A percentile compares a stretch with the other conserved stretches of the same genome.
Evolutionary conservation across 2,888 invertebrate genomes (phyloP).

Genomic region (Leptinotarsa haldemani): DNA sequence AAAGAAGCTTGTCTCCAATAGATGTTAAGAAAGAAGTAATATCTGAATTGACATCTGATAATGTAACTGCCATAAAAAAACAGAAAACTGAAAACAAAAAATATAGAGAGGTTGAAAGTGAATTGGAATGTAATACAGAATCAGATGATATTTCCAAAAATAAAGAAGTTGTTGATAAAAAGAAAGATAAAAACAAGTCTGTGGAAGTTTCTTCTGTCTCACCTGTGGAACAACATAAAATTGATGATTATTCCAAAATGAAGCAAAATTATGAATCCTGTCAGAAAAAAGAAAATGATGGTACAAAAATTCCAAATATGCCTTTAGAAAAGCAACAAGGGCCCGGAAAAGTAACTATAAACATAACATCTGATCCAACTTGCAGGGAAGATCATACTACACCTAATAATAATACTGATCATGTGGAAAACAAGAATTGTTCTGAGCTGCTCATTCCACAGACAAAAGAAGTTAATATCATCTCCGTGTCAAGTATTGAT

Average conservation of each 20-base stretch:
- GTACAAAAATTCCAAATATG: background rate
- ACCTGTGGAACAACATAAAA: background rate
- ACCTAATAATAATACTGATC: background rate
- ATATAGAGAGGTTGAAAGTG: background rate
- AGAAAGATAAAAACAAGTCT: background rate
- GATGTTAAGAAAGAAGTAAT: background rate
- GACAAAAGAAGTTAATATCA: constrained; percentile 22
- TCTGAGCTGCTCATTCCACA: constrained; percentile 13
- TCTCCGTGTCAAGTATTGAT: constrained; percentile 24
- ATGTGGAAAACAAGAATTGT: background rate
- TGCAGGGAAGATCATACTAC: background rate
- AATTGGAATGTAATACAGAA: background rate
- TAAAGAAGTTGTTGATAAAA: background rate
- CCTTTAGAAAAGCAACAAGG: background rate
- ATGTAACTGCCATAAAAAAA: constrained; percentile 1
- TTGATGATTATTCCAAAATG: background rate
- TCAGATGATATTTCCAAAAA: constrained; percentile 6
- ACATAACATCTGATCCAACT: background rate
- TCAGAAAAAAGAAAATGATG: background rate
- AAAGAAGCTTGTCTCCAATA: background rate
- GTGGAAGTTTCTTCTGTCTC: background rate
- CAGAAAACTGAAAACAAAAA: background rate
- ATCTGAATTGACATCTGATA: background rate
- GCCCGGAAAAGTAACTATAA: no score
- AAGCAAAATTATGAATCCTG: background rate